Base-by-base conservation (phyloP, 2,113 vertebrate genomes). In the Poeciliopsis prolifica region DNA sequence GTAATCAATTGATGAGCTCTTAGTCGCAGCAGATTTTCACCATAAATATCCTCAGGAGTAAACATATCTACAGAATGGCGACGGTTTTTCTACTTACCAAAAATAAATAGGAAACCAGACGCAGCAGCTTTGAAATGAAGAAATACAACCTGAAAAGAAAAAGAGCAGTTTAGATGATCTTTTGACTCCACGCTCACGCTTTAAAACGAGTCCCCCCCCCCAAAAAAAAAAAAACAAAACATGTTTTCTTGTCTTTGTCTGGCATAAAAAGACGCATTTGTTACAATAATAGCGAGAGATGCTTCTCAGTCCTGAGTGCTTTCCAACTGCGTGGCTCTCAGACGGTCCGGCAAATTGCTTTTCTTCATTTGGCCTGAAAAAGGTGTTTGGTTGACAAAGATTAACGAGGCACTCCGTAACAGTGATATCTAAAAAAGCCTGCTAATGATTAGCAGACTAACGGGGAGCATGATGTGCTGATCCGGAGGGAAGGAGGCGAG, bases 301-400 rank as follows among this genome's bases (percentile, higher is more conserved):
- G 40, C 37, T 61, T 60, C 31, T 74, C 29, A n/a, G 26, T 22
- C 14, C 37, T 70, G 26, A 22, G 29, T n/a, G 78, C 80, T 83
- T 88, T 87, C 61, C 79, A 74, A 73, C 40, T 14, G 0, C 0
- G 26, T 3, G 3, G 15, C 11, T 62, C 26, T 70, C 54, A 65
- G 72, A 26, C 60, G 31, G 30, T 35, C 19, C 54, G 54, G 61
- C 1, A 17, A 72, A 29, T n/a, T 37, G 48, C 28, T 13, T 75
- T 72, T 66, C 29, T 75, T 70, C 11, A 51, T 79, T 51, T 65
- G 19, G 2, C 67, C 35, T 65, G 48, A 79, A 83, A 35, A 84
- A 15, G 7, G 11, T 28, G 30, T 51, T 75, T 60, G 35, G 42
- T 62, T 30, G 67, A 79, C 70, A 79, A n/a, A 68, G 70, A 83